Evolutionary conservation across 2,888 invertebrate species (phyloP).

Genomic region (Cryptophagus acutangulus): DNA sequence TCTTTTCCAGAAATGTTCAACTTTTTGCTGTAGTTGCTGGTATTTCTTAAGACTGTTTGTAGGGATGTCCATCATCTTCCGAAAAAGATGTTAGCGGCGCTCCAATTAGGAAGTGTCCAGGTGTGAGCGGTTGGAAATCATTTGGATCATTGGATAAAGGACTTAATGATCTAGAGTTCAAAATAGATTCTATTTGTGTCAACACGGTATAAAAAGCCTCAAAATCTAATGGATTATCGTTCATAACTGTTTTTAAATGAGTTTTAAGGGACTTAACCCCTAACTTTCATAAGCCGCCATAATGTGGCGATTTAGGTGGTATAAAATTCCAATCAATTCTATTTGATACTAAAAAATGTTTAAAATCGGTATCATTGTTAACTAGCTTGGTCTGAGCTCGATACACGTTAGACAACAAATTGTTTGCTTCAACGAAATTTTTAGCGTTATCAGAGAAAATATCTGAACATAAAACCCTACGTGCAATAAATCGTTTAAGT

Average conservation of each 20-base stretch:
- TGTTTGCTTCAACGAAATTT: not conserved
- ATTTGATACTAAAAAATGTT: not conserved
- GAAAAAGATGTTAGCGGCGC: slow-evolving; percentile 21
- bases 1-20: too few relatives aligned
- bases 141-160: too few relatives aligned
- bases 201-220: too few relatives aligned
- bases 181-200: too few relatives aligned
- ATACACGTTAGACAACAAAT: not conserved
- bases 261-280: too few relatives aligned
- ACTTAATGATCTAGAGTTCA: too few relatives aligned
- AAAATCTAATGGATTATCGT: too few relatives aligned
- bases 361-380: not conserved
- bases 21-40: slow-evolving; percentile 26
- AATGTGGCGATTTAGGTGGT: slow-evolving; percentile 5
- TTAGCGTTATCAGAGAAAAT: slow-evolving; percentile 4
- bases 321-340: slow-evolving; percentile 2
- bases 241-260: too few relatives aligned
- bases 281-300: too few relatives aligned
- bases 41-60: slow-evolving; percentile 22
- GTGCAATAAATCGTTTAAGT: not conserved
- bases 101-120: slow-evolving; percentile 31
- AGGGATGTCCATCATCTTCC: slow-evolving; percentile 17
- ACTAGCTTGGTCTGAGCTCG: too few relatives aligned
- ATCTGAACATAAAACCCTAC: slow-evolving; percentile 2
- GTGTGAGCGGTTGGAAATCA: too few relatives aligned